Evolutionary conservation across 2,797 vertebrate species (phyloP), one percentile per base, ranked within the genome.

Genomic region (Craterocephalus amniculus): DNA sequence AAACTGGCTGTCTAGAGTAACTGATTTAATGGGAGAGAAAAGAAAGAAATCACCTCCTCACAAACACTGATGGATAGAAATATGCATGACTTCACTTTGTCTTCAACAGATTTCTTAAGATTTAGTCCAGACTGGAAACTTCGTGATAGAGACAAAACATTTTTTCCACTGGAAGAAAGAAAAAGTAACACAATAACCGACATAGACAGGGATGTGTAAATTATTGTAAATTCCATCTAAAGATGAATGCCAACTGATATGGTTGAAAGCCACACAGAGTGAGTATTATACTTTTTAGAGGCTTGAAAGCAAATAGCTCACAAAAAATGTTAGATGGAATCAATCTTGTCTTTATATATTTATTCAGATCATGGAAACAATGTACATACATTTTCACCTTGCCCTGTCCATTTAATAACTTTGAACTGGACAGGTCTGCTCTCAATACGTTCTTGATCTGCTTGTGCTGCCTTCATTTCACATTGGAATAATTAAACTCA

Each of bases 381-480:
- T 35, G 11, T 22, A 24, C 3, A 9, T n/a, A 0, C 27, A 31
- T 35, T 40, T 26, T 11, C 24, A 54, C 0, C 4, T 27, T 27
- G 7, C 68, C 45, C 40, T 1, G n/a, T 76, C 73, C 63, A 75
- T 73, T 83, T 79, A 62, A 49, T 35, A 29, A 2, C 56, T 43
- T 13, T 40, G 55, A 68, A 56, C 52, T 24, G 7, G 55, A 34
- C 34, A 18, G 58, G 38, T 68, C 78, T 72, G 74, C 75, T 81
- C 70, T 67, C 65, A 26, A 1, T 57, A 59, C n/a, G 43, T 20
- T 59, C 14, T 66, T 67, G 48, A 49, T 16, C 32, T 18, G n/a
- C 27, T 72, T 65, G 0, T 57, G 84, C 38, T 83, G 78, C 76
- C 22, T 86, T 86, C 74, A 76, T 26, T 16, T 58, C 4, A 10